Evolutionary conservation across 2,113 vertebrate genomes (phyloP).

Genomic region (Oxygymnocypris stewartii): DNA sequence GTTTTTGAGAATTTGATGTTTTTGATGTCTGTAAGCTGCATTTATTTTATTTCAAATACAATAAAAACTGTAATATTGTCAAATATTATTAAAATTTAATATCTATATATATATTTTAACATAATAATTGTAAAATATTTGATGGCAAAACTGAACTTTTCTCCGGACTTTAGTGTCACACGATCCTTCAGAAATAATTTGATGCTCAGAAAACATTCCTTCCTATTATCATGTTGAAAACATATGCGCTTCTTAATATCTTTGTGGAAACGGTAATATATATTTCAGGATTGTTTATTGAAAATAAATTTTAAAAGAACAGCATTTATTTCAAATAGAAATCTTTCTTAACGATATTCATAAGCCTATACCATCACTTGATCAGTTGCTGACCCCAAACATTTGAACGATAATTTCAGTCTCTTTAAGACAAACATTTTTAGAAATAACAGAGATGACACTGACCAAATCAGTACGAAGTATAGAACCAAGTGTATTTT

Average conservation of each 20-base stretch:
- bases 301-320: not conserved
- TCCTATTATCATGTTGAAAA: not conserved
- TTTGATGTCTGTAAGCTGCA: not conserved
- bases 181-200: not conserved
- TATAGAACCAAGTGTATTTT: conserved; percentile 89
- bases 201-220: not conserved
- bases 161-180: not conserved
- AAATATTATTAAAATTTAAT: not conserved
- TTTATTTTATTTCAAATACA: not conserved
- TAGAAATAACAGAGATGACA: conserved; percentile 63
- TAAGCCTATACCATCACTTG: not conserved
- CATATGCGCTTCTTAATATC: not conserved
- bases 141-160: not conserved
- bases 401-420: not conserved
- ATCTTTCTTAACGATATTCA: too few relatives aligned
- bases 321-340: too few relatives aligned
- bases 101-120: too few relatives aligned
- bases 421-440: not conserved
- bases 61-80: not conserved
- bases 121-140: too few relatives aligned
- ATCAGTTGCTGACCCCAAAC: not conserved
- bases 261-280: not conserved
- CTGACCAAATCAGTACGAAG: conserved; percentile 75
- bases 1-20: not conserved
- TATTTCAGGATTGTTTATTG: not conserved